Evolutionary conservation across 64 coral and sea anemone species (phyloP), one percentile per base, ranked within the genome.

Genomic region (Cladopsammia gracilis): DNA sequence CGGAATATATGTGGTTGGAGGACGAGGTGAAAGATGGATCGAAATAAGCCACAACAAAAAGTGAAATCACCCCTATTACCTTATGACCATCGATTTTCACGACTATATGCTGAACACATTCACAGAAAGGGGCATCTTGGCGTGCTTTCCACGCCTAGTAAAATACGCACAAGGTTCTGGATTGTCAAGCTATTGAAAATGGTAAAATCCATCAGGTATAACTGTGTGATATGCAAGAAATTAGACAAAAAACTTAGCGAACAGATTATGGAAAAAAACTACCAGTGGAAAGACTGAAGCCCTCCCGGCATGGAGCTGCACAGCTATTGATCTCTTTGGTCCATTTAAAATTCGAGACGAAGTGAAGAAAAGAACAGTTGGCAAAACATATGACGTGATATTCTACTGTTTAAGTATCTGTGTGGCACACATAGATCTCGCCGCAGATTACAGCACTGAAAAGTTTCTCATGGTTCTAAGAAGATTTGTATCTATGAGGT

Each of bases 41-140:
- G 58, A 90, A 7, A 90, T 90, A 46, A 80, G 88, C 18, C 25
- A 90, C 88, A 68, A 90, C 54, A 90, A 80, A 90, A 52, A 60
- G n/a, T 22, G 88, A 90, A 80, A 4, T 84, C 22, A 73, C 83
- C 0, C 67, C n/a, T 84, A 3, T 25, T 84, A 47, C 78, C 89
- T 47, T 67, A 90, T 8, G 14, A 83, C 4, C 78, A 75, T 84
- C 77, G 25, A 1, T 24, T 89, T 59, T 34, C 34, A 34, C 34
- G 34, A 1, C 34, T 34, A 34, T 34, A 34, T 34, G 34, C 2
- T 34, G 34, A 86, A 68, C 42, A 66, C 45, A 65, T 86, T 24
- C 82, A 86, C 82, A 62, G 82, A 66, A 86, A 66, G n/a, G 82
- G 61, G 12, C 82, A 86, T 62, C 58, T 43, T 47, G 82, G 82